These are phyloP conservation scores for Urosaurus nigricauda DNA, from an alignment of 2,797 vertebrate species.

Conservation along the genomic window DNA sequence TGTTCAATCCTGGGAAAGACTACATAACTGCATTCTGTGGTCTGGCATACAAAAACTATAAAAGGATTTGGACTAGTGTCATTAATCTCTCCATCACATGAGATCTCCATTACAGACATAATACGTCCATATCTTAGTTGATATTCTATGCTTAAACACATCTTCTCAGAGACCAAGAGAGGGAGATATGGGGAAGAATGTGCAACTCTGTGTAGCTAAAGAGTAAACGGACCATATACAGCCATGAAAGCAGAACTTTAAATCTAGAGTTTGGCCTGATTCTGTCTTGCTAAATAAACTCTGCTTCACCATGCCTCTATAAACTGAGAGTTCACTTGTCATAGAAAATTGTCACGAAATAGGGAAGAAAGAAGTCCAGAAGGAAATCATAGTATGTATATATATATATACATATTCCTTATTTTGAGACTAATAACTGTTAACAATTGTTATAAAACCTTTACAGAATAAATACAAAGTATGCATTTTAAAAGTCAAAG, in stretches of 20 bases:
- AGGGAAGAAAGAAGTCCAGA: conserved; percentile 33
- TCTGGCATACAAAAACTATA: conserved; percentile 53
- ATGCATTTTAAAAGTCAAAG: conserved; percentile 47
- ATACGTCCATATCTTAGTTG: conserved; percentile 62
- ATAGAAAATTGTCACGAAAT: conserved; percentile 67
- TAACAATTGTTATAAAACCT: conserved; percentile 45
- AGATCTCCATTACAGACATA: conserved; percentile 40
- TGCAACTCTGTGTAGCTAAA: conserved; percentile 56
- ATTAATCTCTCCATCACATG: conserved; percentile 47
- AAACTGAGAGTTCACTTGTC: conserved; percentile 67
- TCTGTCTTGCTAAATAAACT: conserved; percentile 75
- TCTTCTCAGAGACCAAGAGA: conserved; percentile 59
- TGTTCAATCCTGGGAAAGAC: not conserved
- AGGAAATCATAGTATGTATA: conserved; percentile 21
- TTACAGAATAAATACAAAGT: conserved; percentile 55
- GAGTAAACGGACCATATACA: conserved; percentile 67
- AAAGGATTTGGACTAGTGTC: not conserved
- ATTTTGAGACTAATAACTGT: conserved; percentile 52
- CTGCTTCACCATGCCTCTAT: conserved; percentile 60
- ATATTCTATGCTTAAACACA: conserved; percentile 58
- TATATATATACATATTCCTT: conserved; percentile 38
- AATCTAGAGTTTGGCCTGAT: conserved; percentile 71
- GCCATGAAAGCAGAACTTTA: conserved; percentile 68
- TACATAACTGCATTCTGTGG: conserved; percentile 54
- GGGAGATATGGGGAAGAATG: conserved; percentile 56